Conservation (phyloP, 35 echinoderm and acorn worm genomes). For the Acanthaster planci region DNA sequence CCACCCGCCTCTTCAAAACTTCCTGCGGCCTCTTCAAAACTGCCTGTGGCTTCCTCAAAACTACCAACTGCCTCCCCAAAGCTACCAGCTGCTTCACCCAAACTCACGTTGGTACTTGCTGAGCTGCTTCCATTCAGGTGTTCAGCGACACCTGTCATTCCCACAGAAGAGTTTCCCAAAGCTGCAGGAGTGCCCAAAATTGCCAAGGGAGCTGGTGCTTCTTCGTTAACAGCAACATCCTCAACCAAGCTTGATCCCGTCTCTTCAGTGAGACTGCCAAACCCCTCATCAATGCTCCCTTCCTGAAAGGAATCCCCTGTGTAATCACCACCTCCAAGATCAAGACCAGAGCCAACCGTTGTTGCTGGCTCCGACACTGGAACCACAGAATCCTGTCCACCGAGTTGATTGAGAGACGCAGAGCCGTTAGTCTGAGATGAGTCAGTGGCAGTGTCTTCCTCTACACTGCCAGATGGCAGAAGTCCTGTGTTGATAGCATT, state of each 20-base stretch:
- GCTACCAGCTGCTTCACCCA: background rate
- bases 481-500: constrained; percentile 14
- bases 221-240: background rate
- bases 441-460: background rate
- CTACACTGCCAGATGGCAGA: background rate
- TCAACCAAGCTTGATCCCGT: background rate
- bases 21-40: constrained; percentile 10
- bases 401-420: background rate
- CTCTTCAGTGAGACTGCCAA: background rate
- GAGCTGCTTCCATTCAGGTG: too few species aligned
- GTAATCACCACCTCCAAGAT: background rate
- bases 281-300: background rate
- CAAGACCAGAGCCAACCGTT: too few species aligned
- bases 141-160: too few species aligned
- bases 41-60: background rate
- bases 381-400: too few species aligned
- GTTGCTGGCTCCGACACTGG: too few species aligned
- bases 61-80: background rate
- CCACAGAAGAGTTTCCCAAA: too few species aligned
- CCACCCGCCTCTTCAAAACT: background rate
- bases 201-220: too few species aligned
- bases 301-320: background rate
- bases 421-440: background rate
- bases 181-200: too few species aligned
- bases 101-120: background rate